phyloP scores from a whole-genome alignment of 2,797 vertebrate species.

The Etheostoma perlongum region DNA sequence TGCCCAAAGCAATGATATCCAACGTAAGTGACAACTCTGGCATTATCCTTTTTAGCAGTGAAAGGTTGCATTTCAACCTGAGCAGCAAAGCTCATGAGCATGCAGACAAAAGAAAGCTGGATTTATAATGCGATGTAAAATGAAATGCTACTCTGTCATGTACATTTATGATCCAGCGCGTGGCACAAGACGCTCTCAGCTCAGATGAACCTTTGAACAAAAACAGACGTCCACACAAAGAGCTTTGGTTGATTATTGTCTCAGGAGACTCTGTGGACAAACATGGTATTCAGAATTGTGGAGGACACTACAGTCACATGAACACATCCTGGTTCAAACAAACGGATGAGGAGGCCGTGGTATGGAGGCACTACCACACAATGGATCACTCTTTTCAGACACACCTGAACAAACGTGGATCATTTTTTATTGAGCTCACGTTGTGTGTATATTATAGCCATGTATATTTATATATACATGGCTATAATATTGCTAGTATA shows the following conservation, averaged over 20 bases:
- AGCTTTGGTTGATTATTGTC: slow-evolving; percentile 23
- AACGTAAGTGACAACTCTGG: slow-evolving; percentile 77
- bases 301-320: slow-evolving; percentile 33
- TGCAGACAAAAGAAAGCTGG: slow-evolving; percentile 44
- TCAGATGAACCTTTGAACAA: slow-evolving; percentile 20
- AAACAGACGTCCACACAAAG: slow-evolving; percentile 8
- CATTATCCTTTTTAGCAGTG: slow-evolving; percentile 68
- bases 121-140: slow-evolving; percentile 25
- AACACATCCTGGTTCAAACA: slow-evolving; percentile 27
- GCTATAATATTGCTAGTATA: no score
- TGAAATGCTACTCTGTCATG: slow-evolving; percentile 65
- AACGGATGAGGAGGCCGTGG: slow-evolving; percentile 37
- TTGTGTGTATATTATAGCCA: neutral
- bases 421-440: neutral
- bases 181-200: slow-evolving; percentile 32
- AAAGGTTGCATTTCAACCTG: slow-evolving; percentile 77
- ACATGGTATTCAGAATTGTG: slow-evolving; percentile 19
- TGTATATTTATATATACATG: no score
- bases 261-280: slow-evolving; percentile 27
- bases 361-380: slow-evolving; percentile 30
- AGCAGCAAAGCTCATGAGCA: slow-evolving; percentile 43
- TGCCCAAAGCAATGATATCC: slow-evolving; percentile 63
- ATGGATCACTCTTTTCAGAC: slow-evolving; percentile 11
- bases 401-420: slow-evolving; percentile 34
- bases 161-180: slow-evolving; percentile 29